Conservation (phyloP, 2,888 invertebrate species). For the Drosophila nr. perissopoda region DNA sequence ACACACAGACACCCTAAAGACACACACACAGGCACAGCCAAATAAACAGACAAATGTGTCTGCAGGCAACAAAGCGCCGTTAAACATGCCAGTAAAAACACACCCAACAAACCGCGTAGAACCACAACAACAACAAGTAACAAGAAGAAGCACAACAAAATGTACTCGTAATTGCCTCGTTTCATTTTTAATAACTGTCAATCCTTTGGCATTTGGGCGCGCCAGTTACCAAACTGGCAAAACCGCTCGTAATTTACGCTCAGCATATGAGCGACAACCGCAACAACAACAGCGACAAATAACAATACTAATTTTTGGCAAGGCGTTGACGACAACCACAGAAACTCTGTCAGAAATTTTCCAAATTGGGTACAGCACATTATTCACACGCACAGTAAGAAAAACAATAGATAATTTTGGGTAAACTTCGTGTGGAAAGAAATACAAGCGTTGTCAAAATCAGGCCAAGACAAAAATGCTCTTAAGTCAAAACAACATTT, state of each 20-base stretch:
- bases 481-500: background rate
- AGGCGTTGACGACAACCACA: conserved; percentile 13
- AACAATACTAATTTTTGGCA: conserved; percentile 30
- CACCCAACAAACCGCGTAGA: conserved; percentile 54
- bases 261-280: conserved; percentile 53
- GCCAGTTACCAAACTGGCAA: conserved; percentile 66
- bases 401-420: background rate
- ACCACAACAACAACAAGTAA: conserved; percentile 15
- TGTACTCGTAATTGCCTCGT: conserved; percentile 75
- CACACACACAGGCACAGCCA: conserved; percentile 18
- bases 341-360: conserved; percentile 32
- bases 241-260: conserved; percentile 69
- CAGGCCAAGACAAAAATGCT: background rate
- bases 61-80: conserved; percentile 62
- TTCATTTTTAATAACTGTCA: conserved; percentile 80
- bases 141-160: conserved; percentile 39
- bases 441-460: background rate
- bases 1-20: conserved; percentile 9
- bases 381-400: conserved; percentile 2
- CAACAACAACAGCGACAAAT: conserved; percentile 16
- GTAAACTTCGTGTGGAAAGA: background rate
- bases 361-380: conserved; percentile 21
- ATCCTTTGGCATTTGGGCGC: conserved; percentile 74
- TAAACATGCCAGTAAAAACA: conserved; percentile 74
- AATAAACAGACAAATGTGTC: conserved; percentile 52